A percentile compares a stretch with the other conserved stretches of the same genome.
phyloP scores from a whole-genome alignment of 2,113 vertebrate genomes.

The Neogobius melanostomus region DNA sequence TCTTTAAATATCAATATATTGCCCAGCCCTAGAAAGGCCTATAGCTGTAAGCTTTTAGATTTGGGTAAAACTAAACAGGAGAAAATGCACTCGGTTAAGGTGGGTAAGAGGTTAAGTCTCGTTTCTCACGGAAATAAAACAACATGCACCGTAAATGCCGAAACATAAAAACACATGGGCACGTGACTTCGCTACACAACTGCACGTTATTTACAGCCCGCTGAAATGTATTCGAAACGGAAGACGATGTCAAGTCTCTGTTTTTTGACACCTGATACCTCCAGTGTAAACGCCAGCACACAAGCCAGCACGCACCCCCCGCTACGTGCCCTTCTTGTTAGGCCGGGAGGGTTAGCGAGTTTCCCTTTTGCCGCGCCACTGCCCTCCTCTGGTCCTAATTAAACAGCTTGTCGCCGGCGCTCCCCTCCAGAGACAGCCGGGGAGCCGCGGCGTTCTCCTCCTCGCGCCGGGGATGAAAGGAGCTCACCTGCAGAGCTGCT shows the following conservation, averaged over 20 bases:
- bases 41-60: too few species aligned
- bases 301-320: slow-evolving; percentile 40
- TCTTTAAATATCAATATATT: too few species aligned
- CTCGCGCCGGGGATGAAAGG: slow-evolving; percentile 67
- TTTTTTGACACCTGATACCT: not conserved
- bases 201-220: not conserved
- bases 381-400: slow-evolving; percentile 69
- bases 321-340: slow-evolving; percentile 62
- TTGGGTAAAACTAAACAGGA: too few species aligned
- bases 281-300: not conserved
- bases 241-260: not conserved
- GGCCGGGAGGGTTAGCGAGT: slow-evolving; percentile 50
- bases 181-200: not conserved
- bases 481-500: slow-evolving; percentile 75
- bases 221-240: not conserved
- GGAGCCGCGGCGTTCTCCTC: slow-evolving; percentile 32
- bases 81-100: too few species aligned
- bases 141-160: too few species aligned
- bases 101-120: too few species aligned
- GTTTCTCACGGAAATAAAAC: too few species aligned
- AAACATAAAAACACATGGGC: too few species aligned
- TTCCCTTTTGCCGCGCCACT: slow-evolving; percentile 52
- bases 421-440: slow-evolving; percentile 54
- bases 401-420: slow-evolving; percentile 64
- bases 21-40: too few species aligned